phyloP scores from a whole-genome alignment of 2,797 vertebrate species.

The Phataginus tetradactyla region DNA sequence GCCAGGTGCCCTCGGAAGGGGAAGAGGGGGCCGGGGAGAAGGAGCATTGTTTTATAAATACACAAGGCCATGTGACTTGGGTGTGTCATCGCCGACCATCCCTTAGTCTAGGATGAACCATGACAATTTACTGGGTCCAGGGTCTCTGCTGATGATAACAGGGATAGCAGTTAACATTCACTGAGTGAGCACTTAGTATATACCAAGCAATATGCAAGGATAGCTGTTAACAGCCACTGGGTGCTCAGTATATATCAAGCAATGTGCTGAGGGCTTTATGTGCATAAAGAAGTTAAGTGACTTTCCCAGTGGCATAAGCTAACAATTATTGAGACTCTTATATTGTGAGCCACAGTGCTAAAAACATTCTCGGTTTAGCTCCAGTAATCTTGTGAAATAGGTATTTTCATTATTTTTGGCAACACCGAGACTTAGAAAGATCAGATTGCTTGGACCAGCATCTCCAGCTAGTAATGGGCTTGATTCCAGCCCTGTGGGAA shows the following conservation, averaged over 20 bases:
- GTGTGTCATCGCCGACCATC: background rate
- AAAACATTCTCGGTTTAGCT: slow-evolving; percentile 22
- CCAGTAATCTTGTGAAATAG: background rate
- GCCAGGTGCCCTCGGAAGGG: background rate
- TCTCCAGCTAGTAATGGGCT: background rate
- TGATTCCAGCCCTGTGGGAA: background rate
- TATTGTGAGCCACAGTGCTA: background rate
- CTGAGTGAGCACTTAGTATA: background rate
- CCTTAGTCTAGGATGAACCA: background rate
- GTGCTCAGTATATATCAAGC: background rate
- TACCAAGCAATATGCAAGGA: background rate
- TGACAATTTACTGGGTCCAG: background rate
- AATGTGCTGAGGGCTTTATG: background rate
- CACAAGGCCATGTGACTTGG: background rate
- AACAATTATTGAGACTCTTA: background rate
- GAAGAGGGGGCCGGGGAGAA: too few relatives aligned
- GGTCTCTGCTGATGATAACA: background rate
- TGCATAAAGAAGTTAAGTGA: background rate
- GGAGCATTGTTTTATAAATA: background rate
- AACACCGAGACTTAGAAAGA: background rate
- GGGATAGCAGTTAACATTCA: background rate
- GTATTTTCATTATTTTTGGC: slow-evolving; percentile 23
- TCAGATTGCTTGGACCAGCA: background rate
- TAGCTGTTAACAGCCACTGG: background rate
- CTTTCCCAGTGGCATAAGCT: background rate